Base-by-base conservation (phyloP, 1,140 invertebrate species). In the Triops longicaudatus region DNA sequence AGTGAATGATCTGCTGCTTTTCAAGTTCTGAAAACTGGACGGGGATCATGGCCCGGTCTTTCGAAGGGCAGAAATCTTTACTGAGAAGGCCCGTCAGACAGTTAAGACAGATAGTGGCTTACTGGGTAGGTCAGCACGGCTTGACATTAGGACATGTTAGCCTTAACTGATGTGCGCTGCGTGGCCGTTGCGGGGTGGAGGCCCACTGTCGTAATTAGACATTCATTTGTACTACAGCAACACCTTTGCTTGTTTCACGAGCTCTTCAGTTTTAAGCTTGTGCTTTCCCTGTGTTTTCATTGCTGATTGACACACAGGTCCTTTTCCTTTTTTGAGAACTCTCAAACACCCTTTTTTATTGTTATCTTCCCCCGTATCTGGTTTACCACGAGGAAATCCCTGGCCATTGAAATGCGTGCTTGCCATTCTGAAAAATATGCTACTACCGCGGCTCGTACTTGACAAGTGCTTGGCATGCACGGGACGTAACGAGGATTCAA, bases 401-500 rank as follows among this genome's bases (percentile, higher is more conserved):
- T 37, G n/a, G 50, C 50, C 14, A 63, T 22, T 63, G 50, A 63
- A 63, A 63, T 63, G n/a, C 50, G 50, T 63, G 50, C 50, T 63
- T 63, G 50, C 50, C 50, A 63, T 63, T 10, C 50, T 17, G 50
- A 63, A 2, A 63, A 63, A 63, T 9, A 63, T 22, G 17, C 50
- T 22, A 63, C 50, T 22, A 63, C 50, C 50, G 17, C 50, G 50
- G 50, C 50, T 22, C 14, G 50, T 63, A 37, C 31, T 63, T 17
- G 50, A 63, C 50, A 12, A 17, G 50, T 63, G 17, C 50, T 63
- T 63, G 50, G 50, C 50, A 63, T 63, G 50, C 50, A 63, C 50
- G 50, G 22, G 50, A 63, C 50, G 50, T 63, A 63, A 63, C 50
- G 50, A 63, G 50, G 50, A 63, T 63, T 63, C 50, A 63, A 63